These are phyloP conservation scores for Netelia inedita DNA, from an alignment of 2,888 invertebrate genomes.

Conservation along the genomic window DNA sequence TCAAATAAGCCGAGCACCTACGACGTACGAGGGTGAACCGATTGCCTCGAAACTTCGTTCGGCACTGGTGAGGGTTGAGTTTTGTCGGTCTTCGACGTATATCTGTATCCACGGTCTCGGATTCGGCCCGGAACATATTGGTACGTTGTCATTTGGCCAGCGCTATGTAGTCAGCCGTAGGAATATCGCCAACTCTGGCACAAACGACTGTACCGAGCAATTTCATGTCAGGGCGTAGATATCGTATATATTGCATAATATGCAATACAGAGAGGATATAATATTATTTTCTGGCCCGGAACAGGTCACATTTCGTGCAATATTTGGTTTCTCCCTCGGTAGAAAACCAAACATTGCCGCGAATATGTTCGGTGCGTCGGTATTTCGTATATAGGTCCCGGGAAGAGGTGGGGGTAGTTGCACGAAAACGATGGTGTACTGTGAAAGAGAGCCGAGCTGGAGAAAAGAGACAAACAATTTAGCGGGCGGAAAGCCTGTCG, in stretches of 20 bases:
- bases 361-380: background rate
- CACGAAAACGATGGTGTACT: conserved; percentile 29
- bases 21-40: too few relatives aligned
- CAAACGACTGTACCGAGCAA: conserved; percentile 22
- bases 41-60: too few relatives aligned
- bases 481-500: conserved; percentile 68
- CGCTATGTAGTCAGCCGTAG: conserved; percentile 34
- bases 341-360: background rate
- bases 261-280: conserved; percentile 54
- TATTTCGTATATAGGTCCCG: too few relatives aligned
- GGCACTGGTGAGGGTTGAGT: background rate
- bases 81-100: too few relatives aligned
- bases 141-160: conserved; percentile 39
- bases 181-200: conserved; percentile 59
- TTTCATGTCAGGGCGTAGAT: background rate
- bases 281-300: conserved; percentile 61
- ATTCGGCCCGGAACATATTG: background rate
- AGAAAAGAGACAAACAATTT: conserved; percentile 71
- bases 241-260: conserved; percentile 23
- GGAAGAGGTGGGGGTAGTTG: too few relatives aligned
- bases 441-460: conserved; percentile 17
- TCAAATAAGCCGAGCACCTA: too few relatives aligned
- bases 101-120: too few relatives aligned
- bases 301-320: conserved; percentile 46
- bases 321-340: conserved; percentile 35